Evolutionary conservation across 2,797 vertebrate genomes (phyloP).

Genomic region (Cirrhinus mrigala): DNA sequence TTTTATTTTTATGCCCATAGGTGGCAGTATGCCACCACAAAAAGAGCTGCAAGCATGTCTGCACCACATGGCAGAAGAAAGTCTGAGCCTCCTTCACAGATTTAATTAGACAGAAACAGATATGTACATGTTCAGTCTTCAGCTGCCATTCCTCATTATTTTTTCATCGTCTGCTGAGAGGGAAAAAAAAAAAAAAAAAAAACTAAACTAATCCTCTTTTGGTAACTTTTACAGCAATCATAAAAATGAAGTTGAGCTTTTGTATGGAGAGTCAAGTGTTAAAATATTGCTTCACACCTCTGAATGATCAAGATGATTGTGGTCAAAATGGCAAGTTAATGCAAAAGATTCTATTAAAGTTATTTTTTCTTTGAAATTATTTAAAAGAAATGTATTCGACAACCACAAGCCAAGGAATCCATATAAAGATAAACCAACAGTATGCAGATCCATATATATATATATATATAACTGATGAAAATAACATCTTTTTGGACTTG

Average conservation of each 20-base stretch:
- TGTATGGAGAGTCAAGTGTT: conserved; percentile 73
- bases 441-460: not conserved
- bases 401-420: not conserved
- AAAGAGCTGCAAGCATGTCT: conserved; percentile 66
- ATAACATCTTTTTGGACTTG: not conserved
- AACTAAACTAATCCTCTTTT: conserved; percentile 78
- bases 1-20: conserved; percentile 74
- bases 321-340: conserved; percentile 34
- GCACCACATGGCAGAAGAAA: conserved; percentile 74
- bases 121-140: conserved; percentile 84
- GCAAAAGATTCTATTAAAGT: not conserved
- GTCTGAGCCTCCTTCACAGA: conserved; percentile 80
- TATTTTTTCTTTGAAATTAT: not conserved
- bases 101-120: conserved; percentile 89
- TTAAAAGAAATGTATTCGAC: not conserved
- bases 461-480: not conserved
- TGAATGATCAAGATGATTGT: conserved; percentile 68
- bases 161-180: conserved; percentile 73
- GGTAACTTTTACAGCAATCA: conserved; percentile 80
- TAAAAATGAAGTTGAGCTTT: conserved; percentile 73
- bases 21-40: conserved; percentile 84
- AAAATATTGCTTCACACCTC: conserved; percentile 79
- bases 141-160: conserved; percentile 81
- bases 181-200: conserved; percentile 66
- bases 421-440: not conserved